Base-by-base conservation (phyloP, 1,140 invertebrate genomes). In the Bombyx mori region DNA sequence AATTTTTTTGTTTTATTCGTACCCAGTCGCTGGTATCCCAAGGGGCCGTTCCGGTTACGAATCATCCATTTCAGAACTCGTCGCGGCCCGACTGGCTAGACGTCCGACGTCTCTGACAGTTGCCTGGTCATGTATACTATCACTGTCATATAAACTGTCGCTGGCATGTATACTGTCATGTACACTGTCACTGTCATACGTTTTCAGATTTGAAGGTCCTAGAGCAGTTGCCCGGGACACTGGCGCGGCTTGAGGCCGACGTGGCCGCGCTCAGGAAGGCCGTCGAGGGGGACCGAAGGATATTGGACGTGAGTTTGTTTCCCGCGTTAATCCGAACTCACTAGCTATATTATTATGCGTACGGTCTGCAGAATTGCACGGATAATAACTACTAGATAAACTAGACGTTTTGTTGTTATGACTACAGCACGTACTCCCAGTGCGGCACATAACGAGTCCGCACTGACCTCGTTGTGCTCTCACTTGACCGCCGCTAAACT, bases 161-260 rank as follows among this genome's bases (percentile, higher is more conserved):
- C 49, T 50, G 7, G 4, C 7, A 12, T 50, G 12, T 50, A 12
- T 50, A 10, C 49, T 50, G 7, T 50, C 7, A 12, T 50, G 12
- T 50, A 12, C 6, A 50, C 18, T 35, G 26, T 35, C 26, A 35
- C 26, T 35, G 26, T 35, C 26, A 48, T 60, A 35, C 22, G 5
- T 44, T 56, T 62, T 62, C 5, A 56, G 85, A 87, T 75, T 64
- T 80, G 9, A 83, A 82, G 44, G 85, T 88, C 42, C 45, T 88
- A 43, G 87, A 88, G 51, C 79, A 86, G 58, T 50, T 88, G 47
- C 79, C 83, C 10, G 80, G 79, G 6, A 79, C 79, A 2, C 66
- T 88, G 52, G 74, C 73, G 8, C 62, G 83, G 52, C 61, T 88
- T 50, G 85, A 88, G 57, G 83, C 79, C 0, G 85, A 88, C 58